A percentile compares a stretch with the other conserved stretches of the same genome.
phyloP scores from a whole-genome alignment of 2,113 vertebrate species.

The Empidonax alnorum region DNA sequence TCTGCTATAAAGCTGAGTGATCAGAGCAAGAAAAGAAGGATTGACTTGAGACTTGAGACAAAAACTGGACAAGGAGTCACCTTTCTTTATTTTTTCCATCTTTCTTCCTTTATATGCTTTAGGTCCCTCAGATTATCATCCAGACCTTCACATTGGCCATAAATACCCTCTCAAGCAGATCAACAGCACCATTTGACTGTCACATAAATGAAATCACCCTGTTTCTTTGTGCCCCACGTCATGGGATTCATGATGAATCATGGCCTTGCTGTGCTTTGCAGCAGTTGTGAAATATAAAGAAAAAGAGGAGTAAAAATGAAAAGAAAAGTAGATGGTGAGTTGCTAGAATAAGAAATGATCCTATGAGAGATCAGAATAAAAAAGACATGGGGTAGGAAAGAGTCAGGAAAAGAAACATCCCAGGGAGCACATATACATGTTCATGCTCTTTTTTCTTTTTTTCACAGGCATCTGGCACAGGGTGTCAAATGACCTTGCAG shows the following conservation, averaged over 20 bases:
- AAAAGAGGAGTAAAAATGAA: neutral
- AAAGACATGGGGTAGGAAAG: neutral
- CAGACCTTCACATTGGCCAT: neutral
- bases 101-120: neutral
- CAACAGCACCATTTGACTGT: neutral
- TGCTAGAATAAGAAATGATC: neutral
- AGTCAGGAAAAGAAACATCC: neutral
- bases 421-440: fast-evolving
- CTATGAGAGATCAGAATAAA: neutral
- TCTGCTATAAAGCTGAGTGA: neutral
- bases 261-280: neutral
- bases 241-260: neutral
- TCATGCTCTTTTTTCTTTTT: too few relatives aligned
- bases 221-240: neutral
- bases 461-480: neutral
- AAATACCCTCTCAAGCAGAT: neutral
- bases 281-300: neutral
- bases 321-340: neutral
- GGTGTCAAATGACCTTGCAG: neutral
- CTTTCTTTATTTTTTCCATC: neutral
- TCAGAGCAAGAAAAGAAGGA: neutral
- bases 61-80: neutral
- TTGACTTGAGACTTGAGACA: neutral
- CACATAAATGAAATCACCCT: neutral
- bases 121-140: neutral